These are phyloP conservation scores for Myxocyprinus asiaticus DNA, from an alignment of 2,113 vertebrate genomes.

Conservation along the genomic window DNA sequence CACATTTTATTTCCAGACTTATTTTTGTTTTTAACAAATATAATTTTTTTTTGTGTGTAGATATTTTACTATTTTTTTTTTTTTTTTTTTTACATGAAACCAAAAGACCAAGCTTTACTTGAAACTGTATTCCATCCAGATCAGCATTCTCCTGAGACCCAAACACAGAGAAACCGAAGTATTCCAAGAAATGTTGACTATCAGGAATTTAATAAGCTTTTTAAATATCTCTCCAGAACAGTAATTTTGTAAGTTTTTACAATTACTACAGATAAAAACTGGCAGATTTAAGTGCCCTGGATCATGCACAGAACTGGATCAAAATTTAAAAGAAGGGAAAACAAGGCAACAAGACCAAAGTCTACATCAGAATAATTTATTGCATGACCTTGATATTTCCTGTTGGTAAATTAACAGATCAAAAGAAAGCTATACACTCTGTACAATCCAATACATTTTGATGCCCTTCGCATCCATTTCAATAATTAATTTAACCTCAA, in stretches of 20 bases:
- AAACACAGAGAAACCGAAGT: too few species aligned
- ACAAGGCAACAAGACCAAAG: not conserved
- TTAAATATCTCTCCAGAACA: not conserved
- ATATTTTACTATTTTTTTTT: too few species aligned
- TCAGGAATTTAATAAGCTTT: not conserved
- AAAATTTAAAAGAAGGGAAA: not conserved
- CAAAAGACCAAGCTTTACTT: too few species aligned
- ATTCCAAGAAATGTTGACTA: not conserved
- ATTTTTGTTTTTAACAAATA: too few species aligned
- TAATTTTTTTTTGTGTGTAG: too few species aligned
- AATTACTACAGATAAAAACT: too few species aligned
- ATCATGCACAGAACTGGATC: too few species aligned
- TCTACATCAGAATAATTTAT: slow-evolving; percentile 80
- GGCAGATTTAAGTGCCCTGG: not conserved
- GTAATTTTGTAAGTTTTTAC: not conserved
- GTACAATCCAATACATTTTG: slow-evolving; percentile 64
- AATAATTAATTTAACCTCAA: slow-evolving; percentile 52
- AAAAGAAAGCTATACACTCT: slow-evolving; percentile 73
- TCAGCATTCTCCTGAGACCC: too few species aligned
- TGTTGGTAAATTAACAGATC: slow-evolving; percentile 66
- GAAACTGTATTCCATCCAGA: too few species aligned
- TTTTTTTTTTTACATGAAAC: too few species aligned
- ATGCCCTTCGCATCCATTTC: slow-evolving; percentile 13
- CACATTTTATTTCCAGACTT: too few species aligned
- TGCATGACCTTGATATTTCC: slow-evolving; percentile 72